Conservation (phyloP, 2,888 invertebrate species). For the Drosophila hamatofila region DNA sequence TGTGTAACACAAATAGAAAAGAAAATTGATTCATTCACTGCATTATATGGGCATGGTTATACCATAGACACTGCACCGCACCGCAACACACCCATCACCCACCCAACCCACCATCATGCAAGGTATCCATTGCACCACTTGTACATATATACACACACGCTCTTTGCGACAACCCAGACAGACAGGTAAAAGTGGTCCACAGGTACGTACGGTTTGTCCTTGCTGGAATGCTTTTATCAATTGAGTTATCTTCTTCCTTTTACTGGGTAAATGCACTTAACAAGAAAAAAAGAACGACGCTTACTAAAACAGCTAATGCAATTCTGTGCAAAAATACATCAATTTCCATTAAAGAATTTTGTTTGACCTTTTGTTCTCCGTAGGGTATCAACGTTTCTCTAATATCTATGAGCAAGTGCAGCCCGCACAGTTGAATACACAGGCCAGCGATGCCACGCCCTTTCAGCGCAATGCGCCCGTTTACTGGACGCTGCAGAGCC, state of each 20-base stretch:
- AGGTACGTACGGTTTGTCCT: constrained; percentile 66
- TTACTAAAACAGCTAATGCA: constrained; percentile 40
- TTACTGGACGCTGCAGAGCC: constrained; percentile 88
- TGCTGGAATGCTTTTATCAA: constrained; percentile 50
- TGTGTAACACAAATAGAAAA: constrained; percentile 24
- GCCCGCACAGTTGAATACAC: constrained; percentile 58
- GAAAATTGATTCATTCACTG: constrained; percentile 17
- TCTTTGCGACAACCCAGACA: not conserved
- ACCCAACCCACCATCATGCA: constrained; percentile 12
- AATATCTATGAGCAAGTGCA: constrained; percentile 81
- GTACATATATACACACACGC: constrained; percentile 23
- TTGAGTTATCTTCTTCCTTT: not conserved
- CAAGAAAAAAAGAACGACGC: constrained; percentile 8
- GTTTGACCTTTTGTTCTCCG: constrained; percentile 54
- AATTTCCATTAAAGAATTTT: constrained; percentile 15
- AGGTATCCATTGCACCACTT: constrained; percentile 22
- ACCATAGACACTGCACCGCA: constrained; percentile 33
- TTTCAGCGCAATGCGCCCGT: constrained; percentile 86
- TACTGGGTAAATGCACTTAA: constrained; percentile 45
- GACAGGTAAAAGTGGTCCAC: constrained; percentile 40
- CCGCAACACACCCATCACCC: constrained; percentile 17
- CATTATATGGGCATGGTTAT: constrained; percentile 42
- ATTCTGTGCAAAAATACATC: not conserved
- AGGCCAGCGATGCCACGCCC: constrained; percentile 69
- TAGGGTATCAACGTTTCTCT: constrained; percentile 89